Percentiles rank a stretch among this genome's conserved stretches.
Conservation (phyloP, 2,113 vertebrate genomes). For the Limnothrissa miodon region DNA sequence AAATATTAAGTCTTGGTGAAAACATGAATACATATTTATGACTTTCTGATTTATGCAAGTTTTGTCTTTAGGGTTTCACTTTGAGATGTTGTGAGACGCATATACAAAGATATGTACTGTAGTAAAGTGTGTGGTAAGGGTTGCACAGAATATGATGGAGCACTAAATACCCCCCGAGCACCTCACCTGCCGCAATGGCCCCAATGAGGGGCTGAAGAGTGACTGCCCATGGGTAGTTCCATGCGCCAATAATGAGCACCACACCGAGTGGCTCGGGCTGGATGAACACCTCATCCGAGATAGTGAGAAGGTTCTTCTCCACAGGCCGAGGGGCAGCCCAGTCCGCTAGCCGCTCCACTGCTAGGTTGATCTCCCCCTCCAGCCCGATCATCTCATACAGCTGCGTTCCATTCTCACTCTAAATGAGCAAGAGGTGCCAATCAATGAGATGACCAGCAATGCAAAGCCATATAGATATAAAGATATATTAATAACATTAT, state of each 20-base stretch:
- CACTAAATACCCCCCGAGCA: neutral
- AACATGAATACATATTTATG: no score
- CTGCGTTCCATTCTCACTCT: slow-evolving; percentile 65
- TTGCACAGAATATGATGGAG: no score
- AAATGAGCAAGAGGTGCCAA: neutral
- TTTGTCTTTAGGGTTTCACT: no score
- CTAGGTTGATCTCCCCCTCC: slow-evolving; percentile 64
- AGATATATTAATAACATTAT: no score
- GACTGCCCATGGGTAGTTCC: slow-evolving; percentile 80
- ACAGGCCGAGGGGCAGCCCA: slow-evolving; percentile 69
- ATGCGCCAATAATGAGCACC: slow-evolving; percentile 76
- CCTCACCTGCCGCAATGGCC: slow-evolving; percentile 79
- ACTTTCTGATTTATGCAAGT: no score
- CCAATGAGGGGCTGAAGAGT: slow-evolving; percentile 73
- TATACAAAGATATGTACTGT: no score
- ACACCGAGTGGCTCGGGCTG: slow-evolving; percentile 73
- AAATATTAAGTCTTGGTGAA: no score
- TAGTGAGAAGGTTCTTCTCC: slow-evolving; percentile 61
- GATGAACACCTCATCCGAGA: slow-evolving; percentile 67
- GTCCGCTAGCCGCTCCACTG: slow-evolving; percentile 59
- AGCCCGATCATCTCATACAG: slow-evolving; percentile 72
- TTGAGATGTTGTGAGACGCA: no score
- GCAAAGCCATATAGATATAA: neutral
- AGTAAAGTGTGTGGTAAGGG: no score
- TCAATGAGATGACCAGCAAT: neutral